These are phyloP conservation scores for Myotis yumanensis DNA, from an alignment of 2,113 vertebrate species.

Conservation along the genomic window DNA sequence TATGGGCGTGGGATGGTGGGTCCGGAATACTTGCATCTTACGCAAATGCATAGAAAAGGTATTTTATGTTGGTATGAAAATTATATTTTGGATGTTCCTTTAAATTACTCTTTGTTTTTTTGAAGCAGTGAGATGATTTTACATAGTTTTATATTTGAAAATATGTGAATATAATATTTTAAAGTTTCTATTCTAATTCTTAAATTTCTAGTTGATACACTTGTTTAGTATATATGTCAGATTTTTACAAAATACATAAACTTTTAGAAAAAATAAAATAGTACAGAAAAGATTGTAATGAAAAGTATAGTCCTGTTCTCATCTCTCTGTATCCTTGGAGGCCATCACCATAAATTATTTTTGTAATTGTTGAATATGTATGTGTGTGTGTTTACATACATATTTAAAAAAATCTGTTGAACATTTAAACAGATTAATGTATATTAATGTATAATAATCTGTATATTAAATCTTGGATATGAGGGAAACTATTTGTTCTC, in stretches of 20 bases:
- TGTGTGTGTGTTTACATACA: not conserved
- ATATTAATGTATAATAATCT: not conserved
- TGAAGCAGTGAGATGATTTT: not conserved
- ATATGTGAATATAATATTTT: not conserved
- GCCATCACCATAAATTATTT: not conserved
- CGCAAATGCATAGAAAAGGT: constrained; percentile 96
- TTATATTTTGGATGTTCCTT: not conserved
- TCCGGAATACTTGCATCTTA: constrained; percentile 92
- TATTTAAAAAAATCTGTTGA: not conserved
- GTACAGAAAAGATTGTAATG: not conserved
- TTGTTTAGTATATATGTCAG: not conserved
- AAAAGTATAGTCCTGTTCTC: not conserved
- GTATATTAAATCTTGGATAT: not conserved
- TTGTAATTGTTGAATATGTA: not conserved
- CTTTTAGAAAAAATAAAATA: constrained; percentile 23
- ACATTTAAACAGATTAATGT: not conserved
- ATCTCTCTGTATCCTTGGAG: not conserved
- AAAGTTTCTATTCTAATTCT: constrained; percentile 27
- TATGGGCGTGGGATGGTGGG: constrained; percentile 98
- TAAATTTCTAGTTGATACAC: not conserved
- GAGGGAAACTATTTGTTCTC: constrained; percentile 20
- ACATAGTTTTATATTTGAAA: constrained; percentile 45
- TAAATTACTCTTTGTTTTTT: not conserved
- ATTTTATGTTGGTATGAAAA: constrained; percentile 26
- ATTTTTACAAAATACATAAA: not conserved